Evolutionary conservation across 2,113 vertebrate species (phyloP), one percentile per base, ranked within the genome.

Genomic region (Pangasianodon hypophthalmus): DNA sequence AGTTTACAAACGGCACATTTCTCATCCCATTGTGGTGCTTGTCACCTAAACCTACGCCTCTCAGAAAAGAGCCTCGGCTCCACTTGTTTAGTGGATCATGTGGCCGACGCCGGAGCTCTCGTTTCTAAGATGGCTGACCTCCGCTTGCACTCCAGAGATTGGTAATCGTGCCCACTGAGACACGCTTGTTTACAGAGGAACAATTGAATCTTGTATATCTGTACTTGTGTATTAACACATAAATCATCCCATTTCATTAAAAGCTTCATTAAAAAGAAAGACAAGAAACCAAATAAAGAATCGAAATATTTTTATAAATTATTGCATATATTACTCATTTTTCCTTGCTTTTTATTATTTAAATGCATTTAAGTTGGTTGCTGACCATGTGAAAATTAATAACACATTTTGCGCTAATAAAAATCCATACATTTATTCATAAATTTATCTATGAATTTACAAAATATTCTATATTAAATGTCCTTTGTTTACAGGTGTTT

Each of bases 21-120:
- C 88, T 90, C 91, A 88, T 86, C 91, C 86, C 79, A 85, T 89
- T 91, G 88, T 91, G 82, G 19, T 10, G 75, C 62, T 50, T 90
- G 91, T 90, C 88, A 88, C 60, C 73, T 73, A 44, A 58, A 80
- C 83, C 62, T 52, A 9, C 58, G 4, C 41, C 86, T 50, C n/a
- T 60, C 79, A 89, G 71, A 85, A 85, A 88, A 71, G 88, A 87
- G 62, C 85, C 82, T 87, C 21, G 54, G 89, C 84, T 87, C 52
- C 0, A 80, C 86, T 91, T 91, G 90, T 91, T 91, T 85, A n/a
- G 81, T 11, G 54, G 88, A 69, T 91, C 88, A 85, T 80, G 88
- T 88, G 90, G 67, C 84, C 62, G 83, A 85, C 14, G 85, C 71
- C 46, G 32, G 60, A 83, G 71, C 86, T 50, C 84, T 87, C 58